A percentile compares a stretch with the other conserved stretches of the same genome.
These are phyloP conservation scores for Anagrus nilaparvatae DNA, from an alignment of 1,140 invertebrate genomes.

Conservation along the genomic window DNA sequence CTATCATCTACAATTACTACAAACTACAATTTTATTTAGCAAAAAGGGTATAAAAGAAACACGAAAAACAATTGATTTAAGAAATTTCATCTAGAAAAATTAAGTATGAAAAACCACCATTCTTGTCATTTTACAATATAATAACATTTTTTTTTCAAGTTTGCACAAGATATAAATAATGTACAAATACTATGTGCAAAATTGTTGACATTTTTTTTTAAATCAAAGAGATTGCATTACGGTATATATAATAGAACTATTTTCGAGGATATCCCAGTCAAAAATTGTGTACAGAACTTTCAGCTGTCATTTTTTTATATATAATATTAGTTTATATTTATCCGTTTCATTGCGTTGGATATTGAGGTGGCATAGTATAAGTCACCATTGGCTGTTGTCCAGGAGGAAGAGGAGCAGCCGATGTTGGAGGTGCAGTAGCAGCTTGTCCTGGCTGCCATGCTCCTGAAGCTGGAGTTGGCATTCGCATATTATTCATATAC, in stretches of 20 bases:
- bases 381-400: slow-evolving; percentile 59
- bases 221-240: neutral
- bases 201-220: too few species aligned
- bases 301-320: slow-evolving; percentile 16
- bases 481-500: slow-evolving; percentile 46
- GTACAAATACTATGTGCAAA: too few species aligned
- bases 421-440: slow-evolving; percentile 38
- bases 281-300: slow-evolving; percentile 17
- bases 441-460: slow-evolving; percentile 44
- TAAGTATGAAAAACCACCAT: too few species aligned
- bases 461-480: slow-evolving; percentile 44
- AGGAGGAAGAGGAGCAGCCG: slow-evolving; percentile 41
- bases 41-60: too few species aligned
- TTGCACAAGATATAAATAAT: too few species aligned
- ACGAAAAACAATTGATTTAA: too few species aligned
- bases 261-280: slow-evolving; percentile 12
- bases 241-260: slow-evolving; percentile 10
- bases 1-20: slow-evolving; percentile 7
- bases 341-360: slow-evolving; percentile 58
- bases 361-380: slow-evolving; percentile 66
- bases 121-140: too few species aligned
- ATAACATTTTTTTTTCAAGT: too few species aligned
- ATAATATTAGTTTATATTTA: slow-evolving; percentile 13
- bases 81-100: too few species aligned
- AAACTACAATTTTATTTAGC: too few species aligned